Conservation (phyloP, 1,140 invertebrate genomes). For the Temnothorax nylanderi region DNA sequence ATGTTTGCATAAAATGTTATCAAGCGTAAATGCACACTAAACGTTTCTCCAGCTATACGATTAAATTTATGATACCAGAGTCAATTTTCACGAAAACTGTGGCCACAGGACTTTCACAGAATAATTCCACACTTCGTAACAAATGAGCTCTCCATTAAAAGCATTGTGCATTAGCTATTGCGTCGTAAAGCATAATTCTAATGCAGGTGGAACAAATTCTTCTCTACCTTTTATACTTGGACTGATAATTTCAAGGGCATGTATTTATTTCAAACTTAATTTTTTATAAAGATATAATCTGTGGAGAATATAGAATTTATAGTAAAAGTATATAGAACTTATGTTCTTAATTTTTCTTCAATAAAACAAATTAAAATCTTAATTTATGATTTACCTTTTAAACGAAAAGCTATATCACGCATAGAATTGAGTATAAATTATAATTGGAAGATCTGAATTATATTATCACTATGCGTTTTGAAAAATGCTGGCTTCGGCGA, state of each 20-base stretch:
- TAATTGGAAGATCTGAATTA: background rate
- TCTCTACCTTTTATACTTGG: background rate
- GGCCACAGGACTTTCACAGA: background rate
- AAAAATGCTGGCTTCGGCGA: background rate
- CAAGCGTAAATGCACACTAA: conserved; percentile 14
- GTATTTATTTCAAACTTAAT: background rate
- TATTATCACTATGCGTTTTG: background rate
- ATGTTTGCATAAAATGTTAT: conserved; percentile 60
- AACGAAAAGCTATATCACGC: background rate
- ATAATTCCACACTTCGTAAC: conserved; percentile 11
- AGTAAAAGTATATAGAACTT: background rate
- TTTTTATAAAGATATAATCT: background rate
- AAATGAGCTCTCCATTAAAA: conserved; percentile 30
- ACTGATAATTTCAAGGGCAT: background rate
- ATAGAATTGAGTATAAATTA: background rate
- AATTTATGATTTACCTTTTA: background rate
- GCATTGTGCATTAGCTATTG: background rate
- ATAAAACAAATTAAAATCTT: background rate
- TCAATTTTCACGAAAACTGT: conserved; percentile 34
- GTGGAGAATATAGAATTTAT: background rate
- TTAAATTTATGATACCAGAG: conserved; percentile 47
- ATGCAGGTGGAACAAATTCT: background rate
- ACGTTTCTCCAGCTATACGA: background rate
- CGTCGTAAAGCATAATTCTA: conserved; percentile 16
- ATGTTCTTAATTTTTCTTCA: background rate